Percentiles rank a stretch among this genome's conserved stretches.
These are phyloP conservation scores for Vanessa cardui DNA, from an alignment of 2,888 invertebrate species.

Conservation along the genomic window DNA sequence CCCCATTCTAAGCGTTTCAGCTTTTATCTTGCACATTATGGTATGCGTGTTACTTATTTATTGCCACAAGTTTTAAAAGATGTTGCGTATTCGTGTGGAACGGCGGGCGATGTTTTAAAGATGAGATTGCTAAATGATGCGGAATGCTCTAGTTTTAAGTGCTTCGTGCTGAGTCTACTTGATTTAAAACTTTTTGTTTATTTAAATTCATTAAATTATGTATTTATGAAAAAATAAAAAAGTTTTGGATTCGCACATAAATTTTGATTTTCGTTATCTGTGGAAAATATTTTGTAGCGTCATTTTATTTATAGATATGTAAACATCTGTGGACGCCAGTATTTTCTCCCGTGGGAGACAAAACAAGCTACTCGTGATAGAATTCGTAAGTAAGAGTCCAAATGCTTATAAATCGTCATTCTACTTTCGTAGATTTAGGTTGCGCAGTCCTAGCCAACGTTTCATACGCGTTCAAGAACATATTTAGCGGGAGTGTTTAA, in stretches of 20 bases:
- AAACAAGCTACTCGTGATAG: constrained; percentile 58
- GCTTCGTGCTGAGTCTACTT: constrained; percentile 9
- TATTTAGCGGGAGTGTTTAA: constrained; percentile 67
- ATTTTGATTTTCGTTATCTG: neutral
- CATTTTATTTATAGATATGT: constrained; percentile 10
- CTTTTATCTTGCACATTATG: constrained; percentile 36
- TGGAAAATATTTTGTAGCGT: constrained; percentile 3
- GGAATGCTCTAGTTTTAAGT: constrained; percentile 33
- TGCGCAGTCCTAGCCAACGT: constrained; percentile 47
- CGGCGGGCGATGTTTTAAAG: constrained; percentile 39
- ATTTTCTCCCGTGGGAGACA: constrained; percentile 55
- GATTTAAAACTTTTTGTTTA: constrained; percentile 5
- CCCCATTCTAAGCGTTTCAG: constrained; percentile 33
- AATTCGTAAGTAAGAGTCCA: constrained; percentile 73
- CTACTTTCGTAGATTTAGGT: constrained; percentile 66
- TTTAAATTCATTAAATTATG: neutral
- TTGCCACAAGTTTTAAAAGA: constrained; percentile 37
- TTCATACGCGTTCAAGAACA: constrained; percentile 63
- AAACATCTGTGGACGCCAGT: constrained; percentile 43
- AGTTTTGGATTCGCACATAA: neutral
- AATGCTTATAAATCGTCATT: constrained; percentile 71
- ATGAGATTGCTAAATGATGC: constrained; percentile 38
- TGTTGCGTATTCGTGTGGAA: constrained; percentile 35
- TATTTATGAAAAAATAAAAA: neutral
- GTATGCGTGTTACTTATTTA: constrained; percentile 39